Conservation (phyloP, 2,888 invertebrate genomes). For the Iselma pallidipennis region DNA sequence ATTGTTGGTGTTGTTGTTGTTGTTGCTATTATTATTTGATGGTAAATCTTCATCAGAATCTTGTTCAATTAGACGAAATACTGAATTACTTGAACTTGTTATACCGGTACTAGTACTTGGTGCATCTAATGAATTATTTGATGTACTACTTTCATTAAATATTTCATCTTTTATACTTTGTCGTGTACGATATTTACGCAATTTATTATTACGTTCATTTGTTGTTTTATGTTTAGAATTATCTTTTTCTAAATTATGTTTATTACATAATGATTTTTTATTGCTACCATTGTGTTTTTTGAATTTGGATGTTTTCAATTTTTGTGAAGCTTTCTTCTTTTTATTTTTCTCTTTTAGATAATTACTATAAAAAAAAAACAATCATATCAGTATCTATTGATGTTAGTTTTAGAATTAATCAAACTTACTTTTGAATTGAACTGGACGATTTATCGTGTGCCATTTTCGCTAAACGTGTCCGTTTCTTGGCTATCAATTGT, state of each 20-base stretch:
- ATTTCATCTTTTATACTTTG: slow-evolving; percentile 41
- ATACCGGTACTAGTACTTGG: slow-evolving; percentile 71
- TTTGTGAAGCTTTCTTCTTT: slow-evolving; percentile 36
- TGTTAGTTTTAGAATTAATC: neutral
- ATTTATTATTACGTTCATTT: slow-evolving; percentile 26
- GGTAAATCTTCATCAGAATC: slow-evolving; percentile 66
- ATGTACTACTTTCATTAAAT: slow-evolving; percentile 36
- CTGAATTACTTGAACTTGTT: slow-evolving; percentile 44
- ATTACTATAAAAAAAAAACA: slow-evolving; percentile 31
- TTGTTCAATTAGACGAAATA: slow-evolving; percentile 57
- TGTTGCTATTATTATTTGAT: slow-evolving; percentile 30
- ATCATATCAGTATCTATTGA: neutral
- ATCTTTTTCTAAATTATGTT: slow-evolving; percentile 22
- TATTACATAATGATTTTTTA: slow-evolving; percentile 23
- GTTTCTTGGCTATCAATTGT: slow-evolving; percentile 72
- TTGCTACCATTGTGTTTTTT: slow-evolving; percentile 34
- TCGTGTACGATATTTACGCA: slow-evolving; percentile 44
- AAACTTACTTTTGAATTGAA: slow-evolving; percentile 32
- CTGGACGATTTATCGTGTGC: slow-evolving; percentile 63
- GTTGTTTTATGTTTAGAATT: slow-evolving; percentile 29
- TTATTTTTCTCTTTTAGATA: slow-evolving; percentile 35
- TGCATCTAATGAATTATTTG: slow-evolving; percentile 60
- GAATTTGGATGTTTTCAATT: slow-evolving; percentile 37
- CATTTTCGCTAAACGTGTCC: slow-evolving; percentile 66
- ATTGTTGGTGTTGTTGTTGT: slow-evolving; percentile 24